Evolutionary conservation across 1,140 invertebrate genomes (phyloP).

Genomic region (Bombus huntii): DNA sequence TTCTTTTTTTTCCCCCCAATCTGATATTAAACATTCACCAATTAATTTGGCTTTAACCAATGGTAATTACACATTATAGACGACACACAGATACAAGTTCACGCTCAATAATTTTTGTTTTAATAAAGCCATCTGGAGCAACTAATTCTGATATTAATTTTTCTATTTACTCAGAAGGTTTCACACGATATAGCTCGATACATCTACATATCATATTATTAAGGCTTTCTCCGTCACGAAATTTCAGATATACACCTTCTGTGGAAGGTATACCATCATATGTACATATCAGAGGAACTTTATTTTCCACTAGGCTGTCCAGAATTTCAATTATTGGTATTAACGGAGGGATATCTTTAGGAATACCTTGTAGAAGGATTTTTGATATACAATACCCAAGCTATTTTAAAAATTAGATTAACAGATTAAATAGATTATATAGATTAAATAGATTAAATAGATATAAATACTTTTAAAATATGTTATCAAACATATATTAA

Average conservation of each 20-base stretch:
- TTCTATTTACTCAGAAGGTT: neutral
- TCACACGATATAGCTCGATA: no score
- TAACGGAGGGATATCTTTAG: constrained; percentile 49
- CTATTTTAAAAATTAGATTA: constrained; percentile 6
- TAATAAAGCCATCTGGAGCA: neutral
- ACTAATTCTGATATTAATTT: constrained; percentile 55
- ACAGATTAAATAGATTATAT: no score
- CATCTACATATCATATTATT: neutral
- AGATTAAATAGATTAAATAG: neutral
- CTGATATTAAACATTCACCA: no score
- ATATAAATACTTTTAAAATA: no score
- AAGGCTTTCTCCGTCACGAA: constrained; percentile 32
- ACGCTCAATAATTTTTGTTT: no score
- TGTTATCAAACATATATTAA: neutral
- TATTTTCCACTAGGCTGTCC: constrained; percentile 50
- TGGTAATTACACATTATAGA: no score
- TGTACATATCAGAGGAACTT: constrained; percentile 62
- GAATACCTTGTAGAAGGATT: constrained; percentile 70
- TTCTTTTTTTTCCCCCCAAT: no score
- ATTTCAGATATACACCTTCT: constrained; percentile 70
- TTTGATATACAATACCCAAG: constrained; percentile 49
- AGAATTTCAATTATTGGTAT: constrained; percentile 68
- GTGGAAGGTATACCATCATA: constrained; percentile 57
- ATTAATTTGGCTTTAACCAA: no score
- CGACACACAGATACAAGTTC: no score